A percentile compares a stretch with the other conserved stretches of the same genome.
Conservation (phyloP, 2,113 vertebrate species). For the Platichthys stellatus region DNA sequence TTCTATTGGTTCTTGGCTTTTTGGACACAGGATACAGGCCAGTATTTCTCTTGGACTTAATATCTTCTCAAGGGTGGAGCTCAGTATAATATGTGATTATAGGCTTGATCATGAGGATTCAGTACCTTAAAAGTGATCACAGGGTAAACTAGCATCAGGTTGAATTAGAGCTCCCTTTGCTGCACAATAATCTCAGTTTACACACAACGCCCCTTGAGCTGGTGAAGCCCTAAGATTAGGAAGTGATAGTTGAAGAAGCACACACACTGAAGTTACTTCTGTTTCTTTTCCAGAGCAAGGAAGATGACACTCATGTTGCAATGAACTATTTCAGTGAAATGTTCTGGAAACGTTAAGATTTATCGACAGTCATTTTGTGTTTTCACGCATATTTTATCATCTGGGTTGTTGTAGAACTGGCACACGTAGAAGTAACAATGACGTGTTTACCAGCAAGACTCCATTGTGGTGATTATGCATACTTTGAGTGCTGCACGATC, state of each 20-base stretch:
- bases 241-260: constrained; percentile 17
- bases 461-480: too few relatives aligned
- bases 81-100: constrained; percentile 13
- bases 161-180: constrained; percentile 38
- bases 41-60: constrained; percentile 13
- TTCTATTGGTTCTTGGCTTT: neutral
- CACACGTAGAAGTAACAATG: neutral
- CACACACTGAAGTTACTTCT: neutral
- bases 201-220: constrained; percentile 14
- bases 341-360: constrained; percentile 18
- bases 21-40: neutral
- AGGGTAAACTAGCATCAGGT: neutral
- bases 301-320: neutral
- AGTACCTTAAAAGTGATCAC: constrained; percentile 11
- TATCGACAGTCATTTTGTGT: constrained; percentile 7
- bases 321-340: neutral
- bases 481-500: neutral
- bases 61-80: constrained; percentile 10
- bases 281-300: constrained; percentile 15
- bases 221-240: constrained; percentile 6
- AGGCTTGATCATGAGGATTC: constrained; percentile 34
- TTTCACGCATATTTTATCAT: neutral
- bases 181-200: constrained; percentile 24
- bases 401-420: neutral
- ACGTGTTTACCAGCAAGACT: neutral